Conservation (phyloP, 2,113 vertebrate species). For the Boleophthalmus pectinirostris region DNA sequence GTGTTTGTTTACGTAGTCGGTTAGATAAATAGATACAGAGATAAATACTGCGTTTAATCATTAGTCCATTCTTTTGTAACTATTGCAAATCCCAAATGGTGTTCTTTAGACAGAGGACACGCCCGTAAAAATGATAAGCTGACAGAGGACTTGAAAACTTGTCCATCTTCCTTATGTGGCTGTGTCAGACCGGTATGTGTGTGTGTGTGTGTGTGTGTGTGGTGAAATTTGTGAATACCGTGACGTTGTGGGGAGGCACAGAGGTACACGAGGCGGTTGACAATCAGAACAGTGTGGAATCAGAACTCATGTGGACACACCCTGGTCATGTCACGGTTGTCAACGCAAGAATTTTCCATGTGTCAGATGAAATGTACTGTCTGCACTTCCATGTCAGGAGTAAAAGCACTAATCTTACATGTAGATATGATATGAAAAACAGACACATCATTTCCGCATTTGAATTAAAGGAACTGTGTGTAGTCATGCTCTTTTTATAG, state of each 20-base stretch:
- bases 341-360: slow-evolving; percentile 15
- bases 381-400: slow-evolving; percentile 19
- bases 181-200: background rate
- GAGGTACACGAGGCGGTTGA: background rate
- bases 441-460: too few relatives aligned
- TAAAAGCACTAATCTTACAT: background rate
- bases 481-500: too few relatives aligned
- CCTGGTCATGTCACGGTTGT: background rate
- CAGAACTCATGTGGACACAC: slow-evolving; percentile 24
- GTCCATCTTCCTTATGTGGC: background rate
- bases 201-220: too few relatives aligned
- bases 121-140: background rate
- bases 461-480: too few relatives aligned
- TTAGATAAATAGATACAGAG: too few relatives aligned
- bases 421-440: too few relatives aligned
- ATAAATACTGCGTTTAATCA: too few relatives aligned
- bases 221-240: slow-evolving; percentile 5
- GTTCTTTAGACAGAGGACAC: background rate
- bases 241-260: background rate
- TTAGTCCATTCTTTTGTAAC: background rate
- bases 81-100: background rate
- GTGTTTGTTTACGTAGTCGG: too few relatives aligned
- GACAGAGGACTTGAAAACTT: background rate
- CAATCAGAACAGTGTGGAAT: background rate
- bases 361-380: slow-evolving; percentile 21